Base-by-base conservation (phyloP, 2,113 vertebrate species). In the Hemiprocne comata region DNA sequence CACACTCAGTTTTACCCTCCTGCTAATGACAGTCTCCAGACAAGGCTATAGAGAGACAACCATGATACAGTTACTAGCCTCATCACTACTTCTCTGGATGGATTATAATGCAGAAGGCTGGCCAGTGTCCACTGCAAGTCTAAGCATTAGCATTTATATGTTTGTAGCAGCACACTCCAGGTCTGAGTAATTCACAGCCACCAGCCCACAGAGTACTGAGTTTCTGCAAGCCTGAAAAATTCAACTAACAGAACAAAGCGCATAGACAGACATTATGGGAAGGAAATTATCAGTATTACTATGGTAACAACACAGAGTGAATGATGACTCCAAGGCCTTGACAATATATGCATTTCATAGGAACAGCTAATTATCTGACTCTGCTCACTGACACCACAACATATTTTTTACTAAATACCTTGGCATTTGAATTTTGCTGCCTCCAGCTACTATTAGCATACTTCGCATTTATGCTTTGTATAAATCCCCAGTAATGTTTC, bases 311-410 rank as follows among this genome's bases (percentile, higher is more conserved):
- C 51, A 73, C 8, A 2, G 75, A 80, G 31, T 46, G 67, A 76
- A 86, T 64, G 80, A 95, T 87, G 71, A 77, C 79, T 96, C 90
- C 57, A 60, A 82, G 91, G 80, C 89, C 79, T 51, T 33, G 42
- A 76, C 64, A 96, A 83, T 90, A 87, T 95, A 85, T 95, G 81
- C 71, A 85, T 97, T 91, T 97, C 87, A 95, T 66, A 89, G 77
- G 72, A 94, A 76, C 64, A 55, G 60, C 72, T 98, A 95, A 91
- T 97, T 97, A 78, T 94, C 91, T 94, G 90, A 86, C 42, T 94
- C 71, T 84, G 20, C 79, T 90, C 78, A 60, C 79, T 87, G 91
- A 51, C 74, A 92, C 61, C 79, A 80, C 77, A 85, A 85, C 83
- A 55, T 69, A 80, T 66, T 94, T 92, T 94, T 94, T 79, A 77